Percentiles rank a stretch among this genome's conserved stretches.
These are phyloP conservation scores for Labeo calbasu DNA, from an alignment of 2,797 vertebrate species.

Conservation along the genomic window DNA sequence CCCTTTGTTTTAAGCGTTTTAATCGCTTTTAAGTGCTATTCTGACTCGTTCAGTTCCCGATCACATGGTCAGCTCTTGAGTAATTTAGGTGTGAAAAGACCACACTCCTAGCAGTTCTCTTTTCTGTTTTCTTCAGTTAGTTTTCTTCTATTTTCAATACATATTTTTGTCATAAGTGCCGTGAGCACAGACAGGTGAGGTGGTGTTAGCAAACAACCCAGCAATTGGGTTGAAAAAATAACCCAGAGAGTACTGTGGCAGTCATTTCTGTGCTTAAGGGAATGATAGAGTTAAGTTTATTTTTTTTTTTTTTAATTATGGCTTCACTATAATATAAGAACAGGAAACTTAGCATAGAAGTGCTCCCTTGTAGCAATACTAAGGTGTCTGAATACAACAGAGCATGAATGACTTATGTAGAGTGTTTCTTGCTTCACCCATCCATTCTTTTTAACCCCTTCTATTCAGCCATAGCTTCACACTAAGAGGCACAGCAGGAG, in stretches of 20 bases:
- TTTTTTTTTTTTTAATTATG: background rate
- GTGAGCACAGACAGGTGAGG: background rate
- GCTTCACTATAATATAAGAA: background rate
- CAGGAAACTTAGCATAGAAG: background rate
- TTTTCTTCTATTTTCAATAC: background rate
- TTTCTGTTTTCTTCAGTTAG: background rate
- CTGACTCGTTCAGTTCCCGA: background rate
- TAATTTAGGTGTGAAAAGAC: background rate
- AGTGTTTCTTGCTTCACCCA: background rate
- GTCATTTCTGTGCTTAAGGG: background rate
- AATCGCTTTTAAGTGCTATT: background rate
- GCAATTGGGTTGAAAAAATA: background rate
- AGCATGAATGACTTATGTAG: background rate
- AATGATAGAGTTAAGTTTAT: background rate
- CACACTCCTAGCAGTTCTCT: background rate
- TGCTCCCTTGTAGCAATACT: background rate
- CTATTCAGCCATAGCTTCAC: background rate
- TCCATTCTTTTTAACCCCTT: slow-evolving; percentile 4
- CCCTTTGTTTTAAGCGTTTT: background rate
- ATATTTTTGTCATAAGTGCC: background rate
- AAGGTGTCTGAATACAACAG: background rate
- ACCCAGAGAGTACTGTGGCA: background rate
- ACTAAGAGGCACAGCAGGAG: slow-evolving; percentile 41
- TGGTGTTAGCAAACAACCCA: background rate
- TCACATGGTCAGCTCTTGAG: background rate